These are phyloP conservation scores for Illadopsis cleaveri DNA, from an alignment of 2,113 vertebrate genomes.

Conservation along the genomic window DNA sequence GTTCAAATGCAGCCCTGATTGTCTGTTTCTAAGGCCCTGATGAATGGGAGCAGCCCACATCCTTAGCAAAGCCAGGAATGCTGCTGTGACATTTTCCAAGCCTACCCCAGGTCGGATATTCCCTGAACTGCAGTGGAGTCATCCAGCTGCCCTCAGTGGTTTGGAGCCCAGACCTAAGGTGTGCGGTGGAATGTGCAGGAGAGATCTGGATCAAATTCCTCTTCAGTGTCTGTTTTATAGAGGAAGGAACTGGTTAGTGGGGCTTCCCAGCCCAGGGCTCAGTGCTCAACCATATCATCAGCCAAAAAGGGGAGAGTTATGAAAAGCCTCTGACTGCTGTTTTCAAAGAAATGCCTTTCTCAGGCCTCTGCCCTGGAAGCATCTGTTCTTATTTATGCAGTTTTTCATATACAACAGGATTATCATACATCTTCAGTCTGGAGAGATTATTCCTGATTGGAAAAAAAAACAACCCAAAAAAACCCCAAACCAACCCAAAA, in stretches of 20 bases:
- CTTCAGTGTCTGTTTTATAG: background rate
- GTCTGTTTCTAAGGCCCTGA: background rate
- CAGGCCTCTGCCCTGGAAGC: background rate
- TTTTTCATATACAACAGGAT: background rate
- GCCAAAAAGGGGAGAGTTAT: background rate
- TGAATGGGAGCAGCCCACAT: background rate
- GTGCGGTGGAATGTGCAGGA: background rate
- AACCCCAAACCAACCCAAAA: background rate
- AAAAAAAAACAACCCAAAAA: background rate
- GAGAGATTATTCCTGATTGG: background rate
- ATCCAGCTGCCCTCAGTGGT: background rate
- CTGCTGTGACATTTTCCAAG: background rate
- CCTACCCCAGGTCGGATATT: background rate
- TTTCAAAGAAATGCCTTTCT: slow-evolving; percentile 36
- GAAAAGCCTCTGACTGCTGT: background rate
- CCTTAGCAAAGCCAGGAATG: background rate
- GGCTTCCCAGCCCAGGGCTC: background rate
- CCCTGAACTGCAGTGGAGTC: background rate
- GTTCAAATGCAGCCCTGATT: background rate
- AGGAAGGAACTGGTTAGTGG: slow-evolving; percentile 14
- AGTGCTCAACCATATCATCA: background rate
- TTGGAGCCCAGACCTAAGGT: slow-evolving; percentile 7
- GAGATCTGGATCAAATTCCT: background rate
- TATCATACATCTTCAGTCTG: slow-evolving; percentile 7
- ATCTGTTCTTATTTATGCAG: slow-evolving; percentile 29